Evolutionary conservation across 2,113 vertebrate genomes (phyloP), one percentile per base, ranked within the genome.

Genomic region (Neodontobutis hainanensis): DNA sequence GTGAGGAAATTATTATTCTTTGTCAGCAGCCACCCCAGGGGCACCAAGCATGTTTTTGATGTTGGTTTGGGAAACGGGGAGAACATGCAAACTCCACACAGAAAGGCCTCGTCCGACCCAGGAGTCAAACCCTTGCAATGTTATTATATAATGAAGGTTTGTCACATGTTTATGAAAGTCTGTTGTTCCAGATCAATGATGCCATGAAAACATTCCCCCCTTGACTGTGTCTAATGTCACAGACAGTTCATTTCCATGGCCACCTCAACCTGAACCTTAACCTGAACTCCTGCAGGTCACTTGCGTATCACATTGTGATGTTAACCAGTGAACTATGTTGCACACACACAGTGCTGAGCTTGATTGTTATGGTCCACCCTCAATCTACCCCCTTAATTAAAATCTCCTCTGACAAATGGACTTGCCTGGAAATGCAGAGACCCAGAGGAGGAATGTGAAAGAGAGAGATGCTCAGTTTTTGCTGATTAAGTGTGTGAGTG

Each of bases 361-460:
- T 87, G 87, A 90, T 86, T 85, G 72, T 91, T 85, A 84, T 85
- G 15, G 81, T 73, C 82, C 78, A 70, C 74, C 59, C 71, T 61
- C 73, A 50, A 76, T 49, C 56, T 65, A 55, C 56, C 34, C 70
- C 73, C 61, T 61, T 86, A 87, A 88, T 89, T 90, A 85, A 61
- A 86, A 85, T 87, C 75, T 84, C 74, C 70, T 62, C 61, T 85
- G 86, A 88, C 81, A 77, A 89, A 88, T 88, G 72, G 63, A 60
- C 65, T 80, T 83, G 69, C 65, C 70, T 79, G 69, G 73, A 60
- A 75, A 90, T 83, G 77, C 72, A 80, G 53, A 68, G 61, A 59
- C 58, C 48, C 50, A 9, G 16, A 60, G 27, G 19, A 40, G 27
- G 55, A 57, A 11, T 50, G 57, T 55, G 40, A 38, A 38, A 38